A percentile compares a stretch with the other conserved stretches of the same genome.
These are phyloP conservation scores for Reinhardtius hippoglossoides DNA, from an alignment of 2,113 vertebrate genomes.

Conservation along the genomic window DNA sequence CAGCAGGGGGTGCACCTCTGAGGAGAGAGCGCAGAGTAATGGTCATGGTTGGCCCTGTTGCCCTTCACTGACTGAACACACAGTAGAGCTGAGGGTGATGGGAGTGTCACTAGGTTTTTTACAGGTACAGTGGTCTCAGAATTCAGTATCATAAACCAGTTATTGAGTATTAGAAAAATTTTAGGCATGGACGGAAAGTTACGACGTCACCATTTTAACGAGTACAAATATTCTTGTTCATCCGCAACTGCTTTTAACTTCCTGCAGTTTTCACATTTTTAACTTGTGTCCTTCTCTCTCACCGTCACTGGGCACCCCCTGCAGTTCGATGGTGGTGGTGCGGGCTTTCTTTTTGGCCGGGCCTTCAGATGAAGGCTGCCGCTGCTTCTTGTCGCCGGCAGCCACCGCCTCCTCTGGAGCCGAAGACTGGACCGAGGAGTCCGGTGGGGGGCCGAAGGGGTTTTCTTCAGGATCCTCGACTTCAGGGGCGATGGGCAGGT, in stretches of 20 bases:
- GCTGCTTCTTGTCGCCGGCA: conserved; percentile 89
- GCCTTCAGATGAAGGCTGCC: conserved; percentile 89
- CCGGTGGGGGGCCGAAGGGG: conserved; percentile 94
- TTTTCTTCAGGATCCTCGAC: conserved; percentile 99
- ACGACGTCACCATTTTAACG: no score
- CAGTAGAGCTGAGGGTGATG: no score
- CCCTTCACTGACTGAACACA: no score
- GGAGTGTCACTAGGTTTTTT: no score
- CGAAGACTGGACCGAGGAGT: conserved; percentile 84
- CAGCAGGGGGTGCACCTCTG: conserved; percentile 98
- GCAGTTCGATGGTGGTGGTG: conserved; percentile 96
- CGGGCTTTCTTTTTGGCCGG: conserved; percentile 97
- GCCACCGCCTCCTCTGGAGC: conserved; percentile 82
- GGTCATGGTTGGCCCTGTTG: not conserved
- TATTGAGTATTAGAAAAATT: no score
- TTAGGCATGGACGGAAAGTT: no score
- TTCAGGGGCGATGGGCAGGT: conserved; percentile 96
- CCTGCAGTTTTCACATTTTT: no score
- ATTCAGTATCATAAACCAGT: no score
- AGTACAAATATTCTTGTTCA: no score
- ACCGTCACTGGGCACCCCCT: conserved; percentile 98
- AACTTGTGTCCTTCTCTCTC: conserved; percentile 26
- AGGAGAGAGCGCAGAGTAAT: not conserved
- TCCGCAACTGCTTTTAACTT: no score
- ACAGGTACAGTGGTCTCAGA: no score